Evolutionary conservation across 2,113 vertebrate genomes (phyloP), one percentile per base, ranked within the genome.

Genomic region (Ammospiza nelsoni): DNA sequence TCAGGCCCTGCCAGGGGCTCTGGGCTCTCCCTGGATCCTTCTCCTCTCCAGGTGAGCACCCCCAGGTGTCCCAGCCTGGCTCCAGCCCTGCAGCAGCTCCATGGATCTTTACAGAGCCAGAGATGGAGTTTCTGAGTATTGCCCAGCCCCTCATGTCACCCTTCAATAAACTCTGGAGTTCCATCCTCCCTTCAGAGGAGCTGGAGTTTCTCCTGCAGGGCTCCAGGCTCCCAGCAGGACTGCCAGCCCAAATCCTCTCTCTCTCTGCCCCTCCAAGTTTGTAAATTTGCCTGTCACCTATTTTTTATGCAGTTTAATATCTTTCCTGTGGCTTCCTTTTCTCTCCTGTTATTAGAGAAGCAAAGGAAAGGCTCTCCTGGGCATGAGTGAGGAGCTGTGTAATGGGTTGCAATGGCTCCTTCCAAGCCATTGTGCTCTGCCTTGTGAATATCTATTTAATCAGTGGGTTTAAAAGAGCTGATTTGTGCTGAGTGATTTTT

Each of bases 401-500:
- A 88, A 88, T 65, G 68, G 55, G 33, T 15, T 90, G 90, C 75
- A 86, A 11, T 19, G 58, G 83, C 58, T 94, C 94, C 92, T 46
- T 93, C 91, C 92, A 90, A 88, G n/a, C 82, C 44, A 51, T 90
- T 94, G 91, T 91, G 59, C 89, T 85, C 44, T 5, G 12, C 7
- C 87, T 84, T 39, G 89, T 95, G 87, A 94, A 76, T 59, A 94
- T 92, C 91, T 89, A 75, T 95, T 95, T 95, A 95, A 96, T 96
- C 85, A 91, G 82, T 18, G 85, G 33, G 41, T 96, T 73, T 20
- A 46, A 91, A 89, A 81, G 84, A 71, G 48, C 92, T 83, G 74
- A 77, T 92, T 95, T 77, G 84, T 76, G 90, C 58, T 39, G 9
- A 95, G 92, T 92, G 93, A 85, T 94, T 88, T 87, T 61, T 66